A percentile compares a stretch with the other conserved stretches of the same genome.
Conservation (phyloP, 2,113 vertebrate species). For the Stigmatopora nigra region DNA sequence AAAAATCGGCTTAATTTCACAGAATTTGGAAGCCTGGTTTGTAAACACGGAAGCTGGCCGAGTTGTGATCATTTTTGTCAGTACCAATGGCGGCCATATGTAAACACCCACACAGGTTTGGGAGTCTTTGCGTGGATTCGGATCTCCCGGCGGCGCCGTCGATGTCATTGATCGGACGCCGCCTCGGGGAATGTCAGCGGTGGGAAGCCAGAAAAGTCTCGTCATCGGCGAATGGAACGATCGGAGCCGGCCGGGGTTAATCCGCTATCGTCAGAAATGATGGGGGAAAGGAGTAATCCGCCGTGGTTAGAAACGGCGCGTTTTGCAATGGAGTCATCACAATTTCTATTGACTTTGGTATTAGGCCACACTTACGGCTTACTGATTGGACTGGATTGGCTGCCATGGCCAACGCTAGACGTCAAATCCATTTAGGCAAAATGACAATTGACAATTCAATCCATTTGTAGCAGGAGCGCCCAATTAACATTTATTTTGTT, state of each 20-base stretch:
- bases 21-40: no score
- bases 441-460: no score
- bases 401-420: no score
- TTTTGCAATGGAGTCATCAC: neutral
- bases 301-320: neutral
- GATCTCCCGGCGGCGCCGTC: slow-evolving; percentile 5
- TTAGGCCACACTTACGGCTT: no score
- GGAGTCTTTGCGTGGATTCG: slow-evolving; percentile 9
- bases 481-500: no score
- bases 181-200: neutral
- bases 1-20: no score
- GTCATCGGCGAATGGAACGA: neutral
- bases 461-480: no score
- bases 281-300: neutral
- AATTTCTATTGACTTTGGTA: neutral
- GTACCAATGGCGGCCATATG: no score
- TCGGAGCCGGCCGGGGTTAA: neutral
- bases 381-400: no score
- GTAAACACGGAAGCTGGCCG: no score
- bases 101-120: slow-evolving; percentile 22
- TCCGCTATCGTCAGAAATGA: neutral
- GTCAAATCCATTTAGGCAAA: no score
- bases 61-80: neutral
- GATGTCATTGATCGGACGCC: slow-evolving; percentile 21
- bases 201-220: neutral